phyloP scores from a whole-genome alignment of 2,888 invertebrate species.

The Petrolisthes manimaculis region DNA sequence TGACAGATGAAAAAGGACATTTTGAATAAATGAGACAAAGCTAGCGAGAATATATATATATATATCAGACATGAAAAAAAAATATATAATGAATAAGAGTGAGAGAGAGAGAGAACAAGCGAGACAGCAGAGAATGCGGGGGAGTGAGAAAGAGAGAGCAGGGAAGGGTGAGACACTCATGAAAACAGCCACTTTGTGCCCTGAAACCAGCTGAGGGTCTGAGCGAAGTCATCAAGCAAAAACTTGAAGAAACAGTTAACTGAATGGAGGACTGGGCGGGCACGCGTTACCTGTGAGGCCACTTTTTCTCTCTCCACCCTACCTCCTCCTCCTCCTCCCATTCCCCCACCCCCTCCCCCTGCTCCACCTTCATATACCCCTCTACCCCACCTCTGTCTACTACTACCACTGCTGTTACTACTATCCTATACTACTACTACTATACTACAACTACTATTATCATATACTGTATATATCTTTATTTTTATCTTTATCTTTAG shows the following conservation, averaged over 20 bases:
- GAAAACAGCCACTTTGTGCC: slow-evolving; percentile 34
- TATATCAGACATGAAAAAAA: not conserved
- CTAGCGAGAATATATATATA: not conserved
- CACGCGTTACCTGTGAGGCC: slow-evolving; percentile 40
- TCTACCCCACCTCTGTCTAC: no score
- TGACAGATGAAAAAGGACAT: no score
- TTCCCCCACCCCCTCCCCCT: not conserved
- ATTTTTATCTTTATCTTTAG: no score
- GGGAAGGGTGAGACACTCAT: slow-evolving; percentile 19
- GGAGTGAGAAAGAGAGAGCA: not conserved
- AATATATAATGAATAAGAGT: not conserved
- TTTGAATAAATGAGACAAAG: no score
- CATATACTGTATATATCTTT: no score
- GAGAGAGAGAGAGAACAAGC: not conserved
- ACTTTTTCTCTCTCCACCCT: slow-evolving; percentile 24
- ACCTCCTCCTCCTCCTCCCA: slow-evolving; percentile 16
- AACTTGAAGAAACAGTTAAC: slow-evolving; percentile 59
- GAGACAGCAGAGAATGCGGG: not conserved
- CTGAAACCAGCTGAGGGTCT: slow-evolving; percentile 36
- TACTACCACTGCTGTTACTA: no score
- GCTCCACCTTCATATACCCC: no score
- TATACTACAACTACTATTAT: no score
- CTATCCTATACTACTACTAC: no score
- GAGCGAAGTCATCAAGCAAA: slow-evolving; percentile 48
- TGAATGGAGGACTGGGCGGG: slow-evolving; percentile 29